Base-by-base conservation (phyloP, 35 echinoderm and acorn worm species). In the Apostichopus japonicus region DNA sequence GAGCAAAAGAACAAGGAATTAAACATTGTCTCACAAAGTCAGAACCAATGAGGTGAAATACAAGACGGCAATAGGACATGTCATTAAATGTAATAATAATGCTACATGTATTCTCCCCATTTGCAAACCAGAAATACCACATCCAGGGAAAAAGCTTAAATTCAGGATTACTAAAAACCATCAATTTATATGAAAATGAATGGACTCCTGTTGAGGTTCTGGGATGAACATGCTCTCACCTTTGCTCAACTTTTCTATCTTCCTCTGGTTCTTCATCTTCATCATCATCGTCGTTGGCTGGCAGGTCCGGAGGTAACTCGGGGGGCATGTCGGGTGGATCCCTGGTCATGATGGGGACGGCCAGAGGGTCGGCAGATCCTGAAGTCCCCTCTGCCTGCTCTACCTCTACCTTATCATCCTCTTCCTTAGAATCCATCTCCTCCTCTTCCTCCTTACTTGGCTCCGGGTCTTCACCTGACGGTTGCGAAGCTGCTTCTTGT, bases 301-400 rank as follows among this genome's bases (percentile, higher is more conserved):
- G 94, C 5, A 95, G 59, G 52, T 95, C 94, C 1, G 92, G 95
- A 17, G 95, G 95, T 17, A 96, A 86, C 27, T 94, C 93, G 54
- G 93, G 93, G 55, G 93, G 93, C 23, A 55, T n/a, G 23, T 90
- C 72, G 0, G 93, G 88, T 15, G 93, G 89, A 4, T 90, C 93
- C 17, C 88, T 56, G 6, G 88, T 81, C 77, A 92, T 78, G 33
- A 92, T 62, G 13, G 80, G 59, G 16, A 71, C 87, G 9, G 93
- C 78, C 1, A 84, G 78, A 84, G 91, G 79, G 24, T 90, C 93
- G 11, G 86, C 14, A 14, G 23, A 33, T 54, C 21, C 8, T 10
- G 90, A 65, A 9, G 21, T 44, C 9, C 24, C 72, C 23, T 75
- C 19, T 52, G 71, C 51, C 53, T 79, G 16, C 11, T 91, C 90